Percentiles rank a stretch among this genome's conserved stretches.
Evolutionary conservation across 2,888 invertebrate species (phyloP).

Genomic region (Lissocephala sabroskyi): DNA sequence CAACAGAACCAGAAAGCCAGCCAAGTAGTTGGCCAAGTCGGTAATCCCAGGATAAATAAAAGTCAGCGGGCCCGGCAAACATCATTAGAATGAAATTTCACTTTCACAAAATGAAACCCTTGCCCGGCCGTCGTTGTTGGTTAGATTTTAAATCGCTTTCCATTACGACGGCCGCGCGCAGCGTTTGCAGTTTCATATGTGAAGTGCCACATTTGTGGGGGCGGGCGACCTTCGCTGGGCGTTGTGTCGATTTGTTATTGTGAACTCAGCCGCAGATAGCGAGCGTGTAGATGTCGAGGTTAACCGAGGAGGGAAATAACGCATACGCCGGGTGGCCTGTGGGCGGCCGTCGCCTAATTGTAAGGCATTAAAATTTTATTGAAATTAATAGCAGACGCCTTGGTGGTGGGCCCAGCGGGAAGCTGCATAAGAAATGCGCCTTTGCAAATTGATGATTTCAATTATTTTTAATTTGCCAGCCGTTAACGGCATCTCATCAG

Average conservation of each 20-base stretch:
- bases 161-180: conserved; percentile 2
- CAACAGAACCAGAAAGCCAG: neutral
- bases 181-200: conserved; percentile 19
- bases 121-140: neutral
- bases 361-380: conserved; percentile 41
- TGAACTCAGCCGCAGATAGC: no score
- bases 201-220: neutral
- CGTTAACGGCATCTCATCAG: conserved; percentile 57
- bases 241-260: neutral
- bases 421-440: neutral
- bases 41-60: conserved; percentile 22
- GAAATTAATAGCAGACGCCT: conserved; percentile 41
- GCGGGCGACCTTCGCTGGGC: neutral
- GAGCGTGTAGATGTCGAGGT: no score
- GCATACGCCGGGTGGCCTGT: neutral
- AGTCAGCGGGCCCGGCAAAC: conserved; percentile 15
- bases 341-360: conserved; percentile 33
- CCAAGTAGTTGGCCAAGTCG: neutral
- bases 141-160: conserved; percentile 20
- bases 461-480: conserved; percentile 52
- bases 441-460: conserved; percentile 44
- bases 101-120: no score
- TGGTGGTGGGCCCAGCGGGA: conserved; percentile 1
- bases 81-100: conserved; percentile 18
- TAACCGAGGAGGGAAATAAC: neutral